Conservation (phyloP, 1,140 invertebrate genomes). For the Eurosta solidaginis region DNA sequence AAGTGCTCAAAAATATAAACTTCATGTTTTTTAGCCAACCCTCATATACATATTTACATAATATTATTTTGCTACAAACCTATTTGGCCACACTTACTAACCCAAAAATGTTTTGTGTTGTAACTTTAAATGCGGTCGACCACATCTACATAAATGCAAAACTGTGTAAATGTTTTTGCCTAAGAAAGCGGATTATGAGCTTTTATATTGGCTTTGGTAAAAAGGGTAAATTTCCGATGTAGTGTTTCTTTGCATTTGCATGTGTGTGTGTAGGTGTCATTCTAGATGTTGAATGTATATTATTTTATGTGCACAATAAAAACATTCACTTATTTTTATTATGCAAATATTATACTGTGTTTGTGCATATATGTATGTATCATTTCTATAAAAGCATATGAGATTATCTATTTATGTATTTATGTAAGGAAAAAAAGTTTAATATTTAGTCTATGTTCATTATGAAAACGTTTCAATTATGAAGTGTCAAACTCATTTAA, state of each 20-base stretch:
- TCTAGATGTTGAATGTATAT: conserved; percentile 20
- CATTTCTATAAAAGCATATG: background rate
- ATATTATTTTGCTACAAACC: no score
- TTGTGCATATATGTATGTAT: background rate
- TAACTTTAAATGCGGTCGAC: background rate
- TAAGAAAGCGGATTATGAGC: background rate
- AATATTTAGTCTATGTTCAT: background rate
- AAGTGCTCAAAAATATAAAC: no score
- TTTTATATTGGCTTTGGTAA: conserved; percentile 1
- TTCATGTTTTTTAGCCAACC: no score
- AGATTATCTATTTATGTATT: background rate
- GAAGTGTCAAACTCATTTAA: conserved; percentile 14
- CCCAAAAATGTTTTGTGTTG: no score
- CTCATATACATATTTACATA: no score
- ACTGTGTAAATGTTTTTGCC: background rate
- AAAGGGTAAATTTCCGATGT: background rate
- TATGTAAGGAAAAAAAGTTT: background rate
- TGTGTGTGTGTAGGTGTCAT: no score
- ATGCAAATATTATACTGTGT: background rate
- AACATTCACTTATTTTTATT: background rate
- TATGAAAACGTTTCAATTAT: conserved; percentile 26
- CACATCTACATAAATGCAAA: background rate
- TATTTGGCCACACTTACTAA: no score
- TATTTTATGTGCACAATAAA: conserved; percentile 7
- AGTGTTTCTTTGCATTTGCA: no score